These are phyloP conservation scores for Schizothorax lantsangensis DNA, from an alignment of 2,797 vertebrate genomes.

Conservation along the genomic window DNA sequence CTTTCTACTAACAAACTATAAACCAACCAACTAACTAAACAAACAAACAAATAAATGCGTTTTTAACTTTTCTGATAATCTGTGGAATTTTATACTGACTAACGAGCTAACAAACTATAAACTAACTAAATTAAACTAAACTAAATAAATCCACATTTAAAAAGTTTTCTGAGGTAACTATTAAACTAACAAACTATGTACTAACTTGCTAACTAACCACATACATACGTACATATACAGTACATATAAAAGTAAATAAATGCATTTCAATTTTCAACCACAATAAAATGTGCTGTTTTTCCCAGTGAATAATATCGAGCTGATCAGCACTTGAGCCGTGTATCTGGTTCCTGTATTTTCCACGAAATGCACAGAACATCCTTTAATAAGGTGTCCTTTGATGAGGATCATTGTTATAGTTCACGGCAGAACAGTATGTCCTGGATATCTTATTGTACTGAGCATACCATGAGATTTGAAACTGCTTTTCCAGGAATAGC, in stretches of 20 bases:
- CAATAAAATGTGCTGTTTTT: not conserved
- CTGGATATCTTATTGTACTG: not conserved
- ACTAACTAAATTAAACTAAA: not conserved
- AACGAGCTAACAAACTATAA: not conserved
- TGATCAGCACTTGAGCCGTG: not conserved
- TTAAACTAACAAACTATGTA: not conserved
- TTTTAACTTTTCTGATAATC: not conserved
- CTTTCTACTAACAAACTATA: not conserved
- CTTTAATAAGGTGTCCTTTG: not conserved
- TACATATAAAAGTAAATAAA: not conserved
- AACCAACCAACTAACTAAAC: not conserved
- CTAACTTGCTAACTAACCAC: not conserved
- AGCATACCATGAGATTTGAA: not conserved
- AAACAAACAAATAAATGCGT: not conserved
- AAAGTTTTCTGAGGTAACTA: not conserved
- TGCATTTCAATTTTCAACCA: not conserved
- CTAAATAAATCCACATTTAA: not conserved
- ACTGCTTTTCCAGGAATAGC: not conserved
- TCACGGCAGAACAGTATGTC: not conserved
- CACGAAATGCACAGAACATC: not conserved
- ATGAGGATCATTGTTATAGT: constrained; percentile 5
- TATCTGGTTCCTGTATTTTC: not conserved
- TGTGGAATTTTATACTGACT: not conserved
- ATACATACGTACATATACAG: not conserved
- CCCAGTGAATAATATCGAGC: not conserved